Base-by-base conservation (phyloP, 2,113 vertebrate genomes). In the Phalacrocorax brasilianus region DNA sequence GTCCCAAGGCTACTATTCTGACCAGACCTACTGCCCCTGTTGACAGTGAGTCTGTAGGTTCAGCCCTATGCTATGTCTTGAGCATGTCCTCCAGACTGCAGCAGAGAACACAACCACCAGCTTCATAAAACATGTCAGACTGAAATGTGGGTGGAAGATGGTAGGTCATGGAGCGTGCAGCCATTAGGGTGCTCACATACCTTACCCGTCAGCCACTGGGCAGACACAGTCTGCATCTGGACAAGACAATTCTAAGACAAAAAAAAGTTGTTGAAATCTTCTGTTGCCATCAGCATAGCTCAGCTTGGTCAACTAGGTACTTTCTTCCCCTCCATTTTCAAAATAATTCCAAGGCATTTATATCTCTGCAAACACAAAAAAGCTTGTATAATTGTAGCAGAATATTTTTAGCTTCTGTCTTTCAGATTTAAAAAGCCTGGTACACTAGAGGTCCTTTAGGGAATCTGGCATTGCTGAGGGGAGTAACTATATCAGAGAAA, bases 191-290 rank as follows among this genome's bases (percentile, higher is more conserved):
- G 22, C 22, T 91, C 17, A 10, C 35, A 21, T 24, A 21, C 23
- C 35, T 0, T 0, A 49, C 10, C 9, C 6, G 1, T 44, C 49
- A 82, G 49, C 8, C 53, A 10, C 33, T 59, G n/a, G 38, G 10
- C 58, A 93, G 53, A 40, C 5, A 23, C 33, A 47, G 8, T 44
- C 74, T 90, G 44, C 27, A 17, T 42, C n/a, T 49, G n/a, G 58
- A 18, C 15, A 50, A 11, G 12, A 28, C 12, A 79, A 22, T 81
- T 72, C 28, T 35, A 68, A 62, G 49, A 18, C n/a, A 68, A n/a
- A 68, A 76, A n/a, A n/a, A 14, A 1, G 6, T 58, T 32, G 17
- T 68, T 49, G 27, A 78, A 44, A 53, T 83, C 23, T 40, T 83
- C 23, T 40, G 9, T 82, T 67, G 44, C 44, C 22, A n/a, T 72